Base-by-base conservation (phyloP, 2,888 invertebrate species). In the Tetranychus piercei region DNA sequence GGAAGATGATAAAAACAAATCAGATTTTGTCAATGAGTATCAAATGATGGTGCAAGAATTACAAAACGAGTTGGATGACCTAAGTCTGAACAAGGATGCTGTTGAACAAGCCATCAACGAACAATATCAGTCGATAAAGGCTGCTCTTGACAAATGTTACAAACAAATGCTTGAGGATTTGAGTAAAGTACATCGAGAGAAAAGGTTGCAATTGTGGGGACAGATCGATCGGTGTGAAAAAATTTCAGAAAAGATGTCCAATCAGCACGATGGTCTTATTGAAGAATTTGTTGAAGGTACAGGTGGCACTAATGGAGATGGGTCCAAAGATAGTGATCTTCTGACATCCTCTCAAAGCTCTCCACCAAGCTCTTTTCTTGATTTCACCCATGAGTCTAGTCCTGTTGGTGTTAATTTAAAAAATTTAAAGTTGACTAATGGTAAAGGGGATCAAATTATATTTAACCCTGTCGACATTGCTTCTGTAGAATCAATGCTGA, bases 51-150 rank as follows among this genome's bases (percentile, higher is more conserved):
- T 55, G 11, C 55, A 55, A 55, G 69, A 69, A n/a, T 23, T 69
- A 23, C 20, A 23, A 20, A 23, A 20, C 9, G 69, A 69, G 11
- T 22, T 69, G 9, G 69, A 69, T 23, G 69, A 69, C n/a, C n/a
- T 69, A n/a, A 69, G 69, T 23, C n/a, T 69, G 69, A 69, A 69
- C 69, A 69, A 69, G n/a, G 69, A 69, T 22, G 69, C 69, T 20
- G 69, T 69, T 9, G 22, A 23, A 22, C 69, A 69, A 69, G 69
- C 69, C 20, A 69, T 69, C n/a, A 23, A 69, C n/a, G 69, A 69
- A 23, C 69, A 69, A 69, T 69, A 69, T 6, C 69, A 69, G 1
- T 22, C 22, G 5, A 20, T 69, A 11, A 69, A 69, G n/a, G 69
- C 69, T 69, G 20, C 23, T 20, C 20, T 69, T 69, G 69, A 69